Evolutionary conservation across 2,797 vertebrate species (phyloP), one percentile per base, ranked within the genome.

Genomic region (Chrosomus eos): DNA sequence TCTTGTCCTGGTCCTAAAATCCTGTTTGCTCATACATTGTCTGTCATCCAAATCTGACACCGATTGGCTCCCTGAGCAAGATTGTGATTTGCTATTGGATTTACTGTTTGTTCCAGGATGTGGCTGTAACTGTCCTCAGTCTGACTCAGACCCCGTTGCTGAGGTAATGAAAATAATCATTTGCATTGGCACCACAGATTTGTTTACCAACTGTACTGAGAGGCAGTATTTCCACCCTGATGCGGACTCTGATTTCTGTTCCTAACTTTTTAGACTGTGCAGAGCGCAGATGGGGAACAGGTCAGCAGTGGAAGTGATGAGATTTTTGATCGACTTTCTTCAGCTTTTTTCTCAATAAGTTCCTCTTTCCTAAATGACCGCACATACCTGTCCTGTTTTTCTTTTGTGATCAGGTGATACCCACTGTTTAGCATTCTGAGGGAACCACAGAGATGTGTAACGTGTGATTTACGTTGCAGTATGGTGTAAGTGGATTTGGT

Each of bases 171-270:
- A 91, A 92, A 92, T 90, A 92, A 4, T 45, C 9, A 93, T 96
- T 96, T 96, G 95, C 95, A 96, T 96, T 91, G 81, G 88, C 87
- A 89, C 92, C 90, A 93, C 93, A 93, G 95, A 96, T 96, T 96
- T 96, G 94, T 95, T 95, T 95, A 93, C 91, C 87, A 90, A 88
- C 90, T 85, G 84, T 88, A 88, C 84, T 77, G 87, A 92, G 87
- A 91, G 84, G 83, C 80, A 76, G 74, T 62, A 77, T 74, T 88
- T 84, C 86, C 70, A 79, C 87, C 76, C 83, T 70, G 62, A 66
- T 51, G 23, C 43, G 72, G 68, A 94, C 95, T 94, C 91, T 95
- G 94, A 96, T 95, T 95, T 95, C 86, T 86, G 40, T 82, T 84
- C 40, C 80, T 81, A 18, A 33, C 5, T 70, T 51, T 45, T 70